These are phyloP conservation scores for Meghimatium bilineatum DNA, from an alignment of 2,888 invertebrate species.

Conservation along the genomic window DNA sequence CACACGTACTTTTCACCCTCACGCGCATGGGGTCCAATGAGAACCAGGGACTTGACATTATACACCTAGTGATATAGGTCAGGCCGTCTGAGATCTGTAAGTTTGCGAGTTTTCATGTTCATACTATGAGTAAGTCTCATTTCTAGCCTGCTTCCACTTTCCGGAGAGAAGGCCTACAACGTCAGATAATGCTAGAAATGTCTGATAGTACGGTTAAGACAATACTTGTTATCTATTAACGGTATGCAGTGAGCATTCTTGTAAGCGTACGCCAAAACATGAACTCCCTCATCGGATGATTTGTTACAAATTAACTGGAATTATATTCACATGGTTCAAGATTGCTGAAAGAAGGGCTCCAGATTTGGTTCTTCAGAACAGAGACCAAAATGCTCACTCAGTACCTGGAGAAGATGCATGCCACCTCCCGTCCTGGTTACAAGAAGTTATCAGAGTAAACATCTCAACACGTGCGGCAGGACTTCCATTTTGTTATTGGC, in stretches of 20 bases:
- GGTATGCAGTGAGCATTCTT: neutral
- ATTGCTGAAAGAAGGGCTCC: neutral
- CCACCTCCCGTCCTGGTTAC: neutral
- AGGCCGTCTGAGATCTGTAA: neutral
- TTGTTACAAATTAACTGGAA: conserved; percentile 24
- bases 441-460: conserved; percentile 17
- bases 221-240: neutral
- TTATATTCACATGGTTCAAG: neutral
- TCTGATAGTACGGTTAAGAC: neutral
- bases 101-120: neutral
- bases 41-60: conserved; percentile 14
- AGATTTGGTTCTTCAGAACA: neutral
- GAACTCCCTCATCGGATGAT: neutral
- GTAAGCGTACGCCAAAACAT: neutral
- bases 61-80: neutral
- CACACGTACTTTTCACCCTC: neutral
- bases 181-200: neutral
- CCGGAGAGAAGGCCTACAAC: neutral
- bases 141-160: neutral
- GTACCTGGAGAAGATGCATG: neutral
- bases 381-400: neutral
- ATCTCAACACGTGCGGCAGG: neutral
- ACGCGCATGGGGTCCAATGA: neutral
- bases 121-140: neutral
- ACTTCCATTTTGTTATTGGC: neutral